These are phyloP conservation scores for Thecocarcelia acutangulata DNA, from an alignment of 2,888 invertebrate species.

Conservation along the genomic window DNA sequence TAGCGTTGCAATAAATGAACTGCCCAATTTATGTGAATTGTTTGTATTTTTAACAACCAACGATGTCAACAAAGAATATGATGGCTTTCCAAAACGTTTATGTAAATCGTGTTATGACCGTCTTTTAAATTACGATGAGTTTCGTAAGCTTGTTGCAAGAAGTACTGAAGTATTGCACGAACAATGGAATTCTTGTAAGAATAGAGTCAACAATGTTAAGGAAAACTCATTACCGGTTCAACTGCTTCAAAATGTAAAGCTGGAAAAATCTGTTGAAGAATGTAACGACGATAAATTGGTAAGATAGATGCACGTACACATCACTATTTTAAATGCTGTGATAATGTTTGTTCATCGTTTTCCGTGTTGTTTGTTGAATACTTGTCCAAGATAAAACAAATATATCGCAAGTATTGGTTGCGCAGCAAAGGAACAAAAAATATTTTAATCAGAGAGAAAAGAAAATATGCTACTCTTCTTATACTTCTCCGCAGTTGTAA, in stretches of 20 bases:
- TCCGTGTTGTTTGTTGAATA: too few species aligned
- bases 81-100: constrained; percentile 73
- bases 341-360: too few species aligned
- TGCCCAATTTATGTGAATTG: constrained; percentile 72
- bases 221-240: too few species aligned
- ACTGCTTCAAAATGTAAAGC: constrained; percentile 11
- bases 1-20: too few species aligned
- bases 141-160: constrained; percentile 73
- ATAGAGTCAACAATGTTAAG: neutral
- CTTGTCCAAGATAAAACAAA: too few species aligned
- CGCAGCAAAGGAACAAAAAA: too few species aligned
- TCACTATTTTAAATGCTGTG: too few species aligned
- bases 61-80: constrained; percentile 72
- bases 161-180: constrained; percentile 71
- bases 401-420: too few species aligned
- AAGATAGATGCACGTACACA: constrained; percentile 42
- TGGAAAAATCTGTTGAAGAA: constrained; percentile 31
- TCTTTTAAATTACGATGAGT: constrained; percentile 73
- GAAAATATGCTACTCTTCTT: too few species aligned
- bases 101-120: constrained; percentile 75
- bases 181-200: constrained; percentile 43
- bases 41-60: constrained; percentile 74
- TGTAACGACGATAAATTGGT: constrained; percentile 70
- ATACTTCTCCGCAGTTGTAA: too few species aligned
- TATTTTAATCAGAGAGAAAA: too few species aligned